These are phyloP conservation scores for Bacillus rossius DNA, from an alignment of 1,140 invertebrate genomes.

Conservation along the genomic window DNA sequence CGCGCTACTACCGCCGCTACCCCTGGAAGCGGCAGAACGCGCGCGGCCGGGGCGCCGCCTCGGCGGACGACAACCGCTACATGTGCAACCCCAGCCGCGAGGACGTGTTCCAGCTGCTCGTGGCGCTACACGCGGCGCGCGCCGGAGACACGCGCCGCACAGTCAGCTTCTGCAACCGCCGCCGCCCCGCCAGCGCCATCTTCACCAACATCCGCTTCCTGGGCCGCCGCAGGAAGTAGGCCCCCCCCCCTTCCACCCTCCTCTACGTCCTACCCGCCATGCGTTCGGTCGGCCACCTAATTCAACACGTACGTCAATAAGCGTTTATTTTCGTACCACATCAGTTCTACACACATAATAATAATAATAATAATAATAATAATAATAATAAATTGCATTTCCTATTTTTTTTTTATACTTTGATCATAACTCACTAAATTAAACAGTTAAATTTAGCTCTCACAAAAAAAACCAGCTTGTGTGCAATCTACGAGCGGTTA, in stretches of 20 bases:
- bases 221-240: conserved; percentile 32
- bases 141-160: conserved; percentile 46
- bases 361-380: too few relatives aligned
- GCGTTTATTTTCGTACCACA: too few relatives aligned
- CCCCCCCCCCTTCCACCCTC: conserved; percentile 1
- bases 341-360: too few relatives aligned
- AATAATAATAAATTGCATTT: too few relatives aligned
- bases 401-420: too few relatives aligned
- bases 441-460: too few relatives aligned
- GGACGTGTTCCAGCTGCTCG: conserved; percentile 52
- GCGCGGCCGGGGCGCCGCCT: conserved; percentile 37
- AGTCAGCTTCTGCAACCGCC: conserved; percentile 56
- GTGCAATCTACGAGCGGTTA: too few relatives aligned
- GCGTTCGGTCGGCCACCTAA: too few relatives aligned
- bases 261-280: too few relatives aligned
- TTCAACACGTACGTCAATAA: too few relatives aligned
- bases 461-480: too few relatives aligned
- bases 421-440: too few relatives aligned
- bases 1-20: conserved; percentile 53
- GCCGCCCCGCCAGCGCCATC: conserved; percentile 49
- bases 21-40: conserved; percentile 55
- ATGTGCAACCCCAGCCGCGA: conserved; percentile 51
- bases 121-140: conserved; percentile 52
- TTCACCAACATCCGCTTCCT: conserved; percentile 59
- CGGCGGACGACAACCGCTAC: conserved; percentile 33